These are phyloP conservation scores for Linepithema humile DNA, from an alignment of 1,140 invertebrate species.

Conservation along the genomic window DNA sequence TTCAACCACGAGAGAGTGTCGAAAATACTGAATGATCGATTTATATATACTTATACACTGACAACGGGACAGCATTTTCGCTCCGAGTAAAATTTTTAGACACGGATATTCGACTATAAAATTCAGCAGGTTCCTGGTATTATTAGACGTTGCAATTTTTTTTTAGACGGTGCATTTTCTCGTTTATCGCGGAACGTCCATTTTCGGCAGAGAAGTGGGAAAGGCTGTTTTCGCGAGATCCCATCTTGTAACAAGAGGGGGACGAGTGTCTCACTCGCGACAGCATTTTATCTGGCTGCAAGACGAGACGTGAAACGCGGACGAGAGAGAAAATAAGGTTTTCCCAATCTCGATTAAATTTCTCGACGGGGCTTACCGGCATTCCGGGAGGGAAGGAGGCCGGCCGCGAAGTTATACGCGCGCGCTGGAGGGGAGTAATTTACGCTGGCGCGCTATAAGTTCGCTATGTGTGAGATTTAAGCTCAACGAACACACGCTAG, in stretches of 20 bases:
- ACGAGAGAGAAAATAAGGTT: slow-evolving; percentile 47
- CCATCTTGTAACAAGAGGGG: slow-evolving; percentile 19
- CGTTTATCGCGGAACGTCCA: slow-evolving; percentile 21
- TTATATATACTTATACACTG: not conserved
- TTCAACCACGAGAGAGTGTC: not conserved
- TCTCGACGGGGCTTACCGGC: slow-evolving; percentile 34
- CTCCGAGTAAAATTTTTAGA: not conserved
- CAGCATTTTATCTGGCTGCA: slow-evolving; percentile 50
- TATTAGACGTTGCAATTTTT: not conserved
- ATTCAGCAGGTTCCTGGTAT: not conserved
- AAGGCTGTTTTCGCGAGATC: slow-evolving; percentile 20
- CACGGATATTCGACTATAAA: not conserved
- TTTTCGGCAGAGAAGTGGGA: slow-evolving; percentile 1
- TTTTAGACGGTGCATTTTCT: slow-evolving; percentile 11
- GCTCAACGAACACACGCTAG: slow-evolving; percentile 1
- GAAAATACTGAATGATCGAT: not conserved
- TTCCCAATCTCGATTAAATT: slow-evolving; percentile 56
- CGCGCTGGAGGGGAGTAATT: slow-evolving; percentile 31
- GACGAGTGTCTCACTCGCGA: slow-evolving; percentile 39
- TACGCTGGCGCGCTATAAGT: slow-evolving; percentile 31
- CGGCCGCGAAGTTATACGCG: slow-evolving; percentile 16
- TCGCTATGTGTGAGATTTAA: slow-evolving; percentile 41
- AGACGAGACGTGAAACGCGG: slow-evolving; percentile 32
- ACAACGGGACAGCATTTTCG: not conserved
- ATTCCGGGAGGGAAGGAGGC: slow-evolving; percentile 16